Evolutionary conservation across 2,888 invertebrate species (phyloP), one percentile per base, ranked within the genome.

Genomic region (Bombylius discolor): DNA sequence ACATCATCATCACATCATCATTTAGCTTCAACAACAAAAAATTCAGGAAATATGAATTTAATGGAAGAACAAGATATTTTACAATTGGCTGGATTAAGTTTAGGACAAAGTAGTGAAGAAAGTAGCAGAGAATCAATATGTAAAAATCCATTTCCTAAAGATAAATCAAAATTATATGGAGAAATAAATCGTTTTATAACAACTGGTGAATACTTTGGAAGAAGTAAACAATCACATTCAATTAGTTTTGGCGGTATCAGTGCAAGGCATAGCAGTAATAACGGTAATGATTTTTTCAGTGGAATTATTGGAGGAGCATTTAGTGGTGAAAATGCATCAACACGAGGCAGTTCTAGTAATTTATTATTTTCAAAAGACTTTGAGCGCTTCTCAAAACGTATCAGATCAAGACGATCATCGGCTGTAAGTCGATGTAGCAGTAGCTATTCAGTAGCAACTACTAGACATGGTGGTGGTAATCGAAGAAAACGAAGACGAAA

Each of bases 61-160:
- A 76, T 78, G 11, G 77, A 78, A 4, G 81, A 81, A 55, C 80
- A 79, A 68, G 81, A 82, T 63, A 81, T 82, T 62, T 63, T 80
- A 48, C 71, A 78, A 61, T 67, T 82, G 55, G 79, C 81, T 4
- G 79, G 78, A 48, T 72, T 82, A 12, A 81, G 77, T 36, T 68
- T 81, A 46, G 81, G 81, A 1, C 79, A 80, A 62, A 80, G 78
- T 66, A 72, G 74, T 52, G 73, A 73, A 60, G 74, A 74, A 55
- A 73, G 72, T 56, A 71, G 70, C 49, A 69, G 70, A 44, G 64
- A 64, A 53, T 72, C 69, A 50, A 67, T 67, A 1, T 71, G 70
- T 58, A 73, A 72, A 52, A 71, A 70, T 9, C 69, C 68, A 48
- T 69, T 71, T 8, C 65, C 67, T 13, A 69, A 71, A 6, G 70